A percentile compares a stretch with the other conserved stretches of the same genome.
Evolutionary conservation across 2,113 vertebrate species (phyloP).

Genomic region (Isurus oxyrinchus): DNA sequence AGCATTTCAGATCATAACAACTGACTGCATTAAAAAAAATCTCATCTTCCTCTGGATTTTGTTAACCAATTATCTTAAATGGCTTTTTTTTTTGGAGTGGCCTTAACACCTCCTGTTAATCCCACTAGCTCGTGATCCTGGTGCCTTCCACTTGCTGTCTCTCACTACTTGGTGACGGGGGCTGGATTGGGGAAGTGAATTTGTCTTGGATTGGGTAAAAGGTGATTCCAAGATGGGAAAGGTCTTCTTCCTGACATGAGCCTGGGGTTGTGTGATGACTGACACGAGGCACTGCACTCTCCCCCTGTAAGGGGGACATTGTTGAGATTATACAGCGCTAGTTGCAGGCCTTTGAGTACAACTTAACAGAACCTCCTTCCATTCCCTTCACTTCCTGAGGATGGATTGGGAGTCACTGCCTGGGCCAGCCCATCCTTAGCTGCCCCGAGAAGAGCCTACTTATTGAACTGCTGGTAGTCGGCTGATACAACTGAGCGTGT

Average conservation of each 20-base stretch:
- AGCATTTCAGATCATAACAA: background rate
- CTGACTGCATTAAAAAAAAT: background rate
- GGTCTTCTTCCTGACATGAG: background rate
- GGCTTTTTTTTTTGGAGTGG: background rate
- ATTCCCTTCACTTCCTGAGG: too few relatives aligned
- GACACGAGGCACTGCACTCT: background rate
- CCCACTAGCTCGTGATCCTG: background rate
- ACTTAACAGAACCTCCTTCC: too few relatives aligned
- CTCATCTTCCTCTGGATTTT: background rate
- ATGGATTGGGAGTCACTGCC: too few relatives aligned
- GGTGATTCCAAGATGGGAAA: background rate
- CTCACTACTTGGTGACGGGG: background rate
- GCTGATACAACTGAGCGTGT: too few relatives aligned
- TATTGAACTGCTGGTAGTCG: too few relatives aligned
- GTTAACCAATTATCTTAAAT: background rate
- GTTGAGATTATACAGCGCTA: too few relatives aligned
- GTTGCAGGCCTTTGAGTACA: too few relatives aligned
- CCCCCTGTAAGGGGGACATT: too few relatives aligned
- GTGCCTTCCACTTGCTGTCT: background rate
- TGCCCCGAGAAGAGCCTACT: too few relatives aligned
- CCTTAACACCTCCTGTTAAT: background rate
- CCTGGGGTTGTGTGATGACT: background rate
- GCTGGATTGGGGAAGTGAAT: background rate
- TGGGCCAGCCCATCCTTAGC: too few relatives aligned
- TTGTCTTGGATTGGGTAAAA: background rate